Conservation (phyloP, 37 sponge, comb jelly and placozoan genomes). For the Agelas oroides region DNA sequence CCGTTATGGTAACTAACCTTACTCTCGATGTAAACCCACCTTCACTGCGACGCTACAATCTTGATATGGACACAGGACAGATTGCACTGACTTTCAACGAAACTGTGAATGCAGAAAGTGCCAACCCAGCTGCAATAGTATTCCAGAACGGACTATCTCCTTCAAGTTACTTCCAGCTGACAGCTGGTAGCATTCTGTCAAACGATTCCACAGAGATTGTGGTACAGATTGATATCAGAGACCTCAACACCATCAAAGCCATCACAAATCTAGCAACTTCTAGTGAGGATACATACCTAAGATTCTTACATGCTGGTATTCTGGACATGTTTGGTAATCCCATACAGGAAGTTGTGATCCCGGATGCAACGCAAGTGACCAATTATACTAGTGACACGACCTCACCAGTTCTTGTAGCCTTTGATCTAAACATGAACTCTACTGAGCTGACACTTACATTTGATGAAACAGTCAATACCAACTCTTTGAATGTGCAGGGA, state of each 20-base stretch:
- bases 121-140: slow-evolving; percentile 43
- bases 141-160: slow-evolving; percentile 41
- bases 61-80: slow-evolving; percentile 79
- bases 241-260: slow-evolving; percentile 75
- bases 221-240: slow-evolving; percentile 38
- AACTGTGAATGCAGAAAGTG: slow-evolving; percentile 58
- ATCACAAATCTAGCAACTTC: slow-evolving; percentile 46
- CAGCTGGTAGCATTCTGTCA: slow-evolving; percentile 38
- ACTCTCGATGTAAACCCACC: slow-evolving; percentile 67
- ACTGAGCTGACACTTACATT: slow-evolving; percentile 67
- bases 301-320: slow-evolving; percentile 55
- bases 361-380: slow-evolving; percentile 48
- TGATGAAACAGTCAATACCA: slow-evolving; percentile 86
- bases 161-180: slow-evolving; percentile 17
- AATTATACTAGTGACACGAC: slow-evolving; percentile 70
- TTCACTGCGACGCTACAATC: slow-evolving; percentile 40
- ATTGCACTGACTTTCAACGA: slow-evolving; percentile 83
- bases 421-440: slow-evolving; percentile 73
- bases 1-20: slow-evolving; percentile 51
- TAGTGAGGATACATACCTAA: slow-evolving; percentile 32
- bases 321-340: slow-evolving; percentile 74
- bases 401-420: slow-evolving; percentile 60
- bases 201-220: slow-evolving; percentile 69
- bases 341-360: slow-evolving; percentile 38
- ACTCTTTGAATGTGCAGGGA: slow-evolving; percentile 64